Conservation (phyloP, 2,113 vertebrate genomes). For the Indicator indicator region DNA sequence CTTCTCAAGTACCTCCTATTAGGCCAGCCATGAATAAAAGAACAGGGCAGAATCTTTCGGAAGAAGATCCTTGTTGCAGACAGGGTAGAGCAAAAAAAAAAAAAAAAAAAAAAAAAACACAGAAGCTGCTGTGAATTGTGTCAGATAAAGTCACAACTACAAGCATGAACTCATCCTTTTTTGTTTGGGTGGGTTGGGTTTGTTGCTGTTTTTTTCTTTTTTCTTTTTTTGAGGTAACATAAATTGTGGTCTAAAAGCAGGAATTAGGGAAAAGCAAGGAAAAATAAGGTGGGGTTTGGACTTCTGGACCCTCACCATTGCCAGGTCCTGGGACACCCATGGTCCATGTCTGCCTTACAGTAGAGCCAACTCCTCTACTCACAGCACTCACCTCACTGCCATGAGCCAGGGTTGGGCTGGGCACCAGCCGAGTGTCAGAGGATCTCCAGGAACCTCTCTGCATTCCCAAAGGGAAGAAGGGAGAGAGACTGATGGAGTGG, state of each 20-base stretch:
- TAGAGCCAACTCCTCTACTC: background rate
- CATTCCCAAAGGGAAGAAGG: too few species aligned
- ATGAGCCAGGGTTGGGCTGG: too few species aligned
- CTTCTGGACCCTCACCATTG: background rate
- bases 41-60: background rate
- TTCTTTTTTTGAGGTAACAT: too few species aligned
- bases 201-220: too few species aligned
- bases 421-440: too few species aligned
- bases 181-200: too few species aligned
- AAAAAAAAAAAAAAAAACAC: background rate
- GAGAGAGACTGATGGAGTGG: too few species aligned
- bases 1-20: background rate
- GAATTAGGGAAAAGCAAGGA: background rate
- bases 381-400: background rate
- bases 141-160: background rate
- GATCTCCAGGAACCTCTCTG: too few species aligned
- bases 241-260: background rate
- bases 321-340: rapidly evolving
- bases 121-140: background rate
- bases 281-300: background rate
- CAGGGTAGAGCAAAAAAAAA: background rate
- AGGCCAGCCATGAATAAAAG: background rate
- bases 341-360: background rate
- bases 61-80: background rate
- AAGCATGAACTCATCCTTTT: rapidly evolving